These are phyloP conservation scores for Rugalucina vietnamica DNA, from an alignment of 2,888 invertebrate species.

Conservation along the genomic window DNA sequence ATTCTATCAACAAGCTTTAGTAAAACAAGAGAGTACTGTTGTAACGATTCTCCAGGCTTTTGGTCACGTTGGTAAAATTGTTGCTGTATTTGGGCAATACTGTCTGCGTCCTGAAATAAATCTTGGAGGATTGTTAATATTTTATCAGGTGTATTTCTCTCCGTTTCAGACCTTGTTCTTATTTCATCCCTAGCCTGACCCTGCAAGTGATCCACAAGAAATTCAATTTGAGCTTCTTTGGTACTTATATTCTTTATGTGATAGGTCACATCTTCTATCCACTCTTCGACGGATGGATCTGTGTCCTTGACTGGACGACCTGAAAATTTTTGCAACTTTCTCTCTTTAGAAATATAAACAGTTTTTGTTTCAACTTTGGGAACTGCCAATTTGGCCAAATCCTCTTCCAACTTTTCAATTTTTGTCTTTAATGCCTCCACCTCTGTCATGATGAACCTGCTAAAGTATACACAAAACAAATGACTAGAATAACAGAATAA, in stretches of 20 bases:
- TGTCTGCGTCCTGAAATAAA: conserved; percentile 28
- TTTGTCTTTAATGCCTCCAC: background rate
- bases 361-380: background rate
- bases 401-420: background rate
- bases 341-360: conserved; percentile 19
- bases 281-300: conserved; percentile 20
- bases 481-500: no score
- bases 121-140: conserved; percentile 16
- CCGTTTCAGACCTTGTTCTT: background rate
- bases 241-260: conserved; percentile 22
- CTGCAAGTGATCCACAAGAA: conserved; percentile 17
- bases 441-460: no score
- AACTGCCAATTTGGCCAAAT: background rate
- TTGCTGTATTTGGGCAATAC: conserved; percentile 36
- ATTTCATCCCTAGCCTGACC: conserved; percentile 34
- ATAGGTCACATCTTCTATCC: conserved; percentile 26
- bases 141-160: conserved; percentile 22
- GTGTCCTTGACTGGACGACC: conserved; percentile 3
- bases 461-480: no score
- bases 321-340: conserved; percentile 31
- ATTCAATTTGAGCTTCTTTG: conserved; percentile 25
- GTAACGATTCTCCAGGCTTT: conserved; percentile 26
- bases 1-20: conserved; percentile 34
- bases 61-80: conserved; percentile 31
- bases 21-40: conserved; percentile 30